These are phyloP conservation scores for Gymnogyps californianus DNA, from an alignment of 2,113 vertebrate genomes.

Conservation along the genomic window DNA sequence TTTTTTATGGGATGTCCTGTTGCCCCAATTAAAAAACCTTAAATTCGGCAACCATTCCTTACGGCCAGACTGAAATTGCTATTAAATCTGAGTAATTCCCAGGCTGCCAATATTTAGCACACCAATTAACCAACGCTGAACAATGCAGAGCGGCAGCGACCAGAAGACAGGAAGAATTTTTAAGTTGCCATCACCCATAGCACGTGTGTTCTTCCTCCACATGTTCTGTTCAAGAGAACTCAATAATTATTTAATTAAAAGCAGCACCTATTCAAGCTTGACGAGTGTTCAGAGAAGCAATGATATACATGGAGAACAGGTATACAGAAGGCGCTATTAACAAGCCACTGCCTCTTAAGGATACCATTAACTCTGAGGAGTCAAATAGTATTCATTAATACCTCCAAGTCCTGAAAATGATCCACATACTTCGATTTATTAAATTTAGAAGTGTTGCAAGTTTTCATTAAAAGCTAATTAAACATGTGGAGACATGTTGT, in stretches of 20 bases:
- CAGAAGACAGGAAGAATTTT: background rate
- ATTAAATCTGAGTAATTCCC: slow-evolving; percentile 5
- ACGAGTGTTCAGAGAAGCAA: background rate
- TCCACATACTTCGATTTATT: background rate
- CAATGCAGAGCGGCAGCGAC: background rate
- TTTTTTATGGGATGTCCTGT: background rate
- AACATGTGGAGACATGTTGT: background rate
- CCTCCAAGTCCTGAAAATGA: background rate
- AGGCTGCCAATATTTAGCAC: background rate
- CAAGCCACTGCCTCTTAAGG: background rate
- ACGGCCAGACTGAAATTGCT: slow-evolving; percentile 1
- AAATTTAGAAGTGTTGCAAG: background rate
- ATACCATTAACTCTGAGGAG: background rate
- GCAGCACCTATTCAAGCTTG: background rate
- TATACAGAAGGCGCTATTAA: background rate
- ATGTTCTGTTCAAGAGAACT: background rate
- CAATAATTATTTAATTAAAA: background rate
- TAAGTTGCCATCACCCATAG: background rate
- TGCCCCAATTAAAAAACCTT: slow-evolving; percentile 38
- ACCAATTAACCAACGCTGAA: background rate
- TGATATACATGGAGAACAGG: background rate
- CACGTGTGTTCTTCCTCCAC: background rate
- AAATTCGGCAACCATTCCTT: background rate
- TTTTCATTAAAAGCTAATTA: background rate
- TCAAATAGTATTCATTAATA: background rate